A percentile compares a stretch with the other conserved stretches of the same genome.
These are phyloP conservation scores for Chaetophractus vellerosus DNA, from an alignment of 2,797 vertebrate species.

Conservation along the genomic window DNA sequence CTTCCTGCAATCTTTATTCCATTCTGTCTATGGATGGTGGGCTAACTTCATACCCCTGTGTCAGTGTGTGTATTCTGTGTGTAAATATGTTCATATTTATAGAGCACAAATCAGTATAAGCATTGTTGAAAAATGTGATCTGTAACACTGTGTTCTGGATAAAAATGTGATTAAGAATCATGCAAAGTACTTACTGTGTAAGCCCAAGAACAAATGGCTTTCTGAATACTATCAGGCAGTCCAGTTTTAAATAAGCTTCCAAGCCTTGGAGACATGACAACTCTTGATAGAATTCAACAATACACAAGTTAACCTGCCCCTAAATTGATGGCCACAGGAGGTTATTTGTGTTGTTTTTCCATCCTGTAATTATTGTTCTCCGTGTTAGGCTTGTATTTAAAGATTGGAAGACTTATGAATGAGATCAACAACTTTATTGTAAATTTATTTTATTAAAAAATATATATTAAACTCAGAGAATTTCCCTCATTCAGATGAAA, in stretches of 20 bases:
- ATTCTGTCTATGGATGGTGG: constrained; percentile 97
- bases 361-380: constrained; percentile 5
- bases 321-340: constrained; percentile 32
- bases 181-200: constrained; percentile 89
- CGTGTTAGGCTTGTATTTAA: constrained; percentile 42
- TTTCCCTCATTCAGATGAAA: constrained; percentile 60
- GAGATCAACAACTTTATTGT: constrained; percentile 21
- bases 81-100: constrained; percentile 88
- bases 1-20: constrained; percentile 93
- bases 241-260: constrained; percentile 70
- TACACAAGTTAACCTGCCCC: background rate
- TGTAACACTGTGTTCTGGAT: constrained; percentile 82
- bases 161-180: constrained; percentile 79
- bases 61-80: constrained; percentile 72
- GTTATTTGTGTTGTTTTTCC: background rate
- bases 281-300: background rate
- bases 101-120: constrained; percentile 78
- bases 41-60: constrained; percentile 86
- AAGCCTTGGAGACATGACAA: constrained; percentile 40
- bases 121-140: constrained; percentile 72
- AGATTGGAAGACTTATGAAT: constrained; percentile 32
- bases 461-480: constrained; percentile 51
- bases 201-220: constrained; percentile 86
- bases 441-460: constrained; percentile 56
- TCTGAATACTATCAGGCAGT: constrained; percentile 77